Evolutionary conservation across 92 coral and sea anemone species (phyloP).

Genomic region (Siderastrea radians): DNA sequence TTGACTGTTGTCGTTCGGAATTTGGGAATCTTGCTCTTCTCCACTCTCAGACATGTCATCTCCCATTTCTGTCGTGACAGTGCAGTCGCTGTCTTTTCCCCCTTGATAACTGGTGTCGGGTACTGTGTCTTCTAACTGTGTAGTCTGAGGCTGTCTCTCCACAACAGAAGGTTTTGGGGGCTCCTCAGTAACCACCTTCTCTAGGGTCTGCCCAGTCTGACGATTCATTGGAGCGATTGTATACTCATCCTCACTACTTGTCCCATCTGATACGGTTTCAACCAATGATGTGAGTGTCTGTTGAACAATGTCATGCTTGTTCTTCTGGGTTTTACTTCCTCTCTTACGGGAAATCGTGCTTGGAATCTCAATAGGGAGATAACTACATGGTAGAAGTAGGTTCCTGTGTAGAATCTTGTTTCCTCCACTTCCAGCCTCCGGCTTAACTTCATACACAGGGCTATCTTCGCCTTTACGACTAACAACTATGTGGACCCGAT

Average conservation of each 20-base stretch:
- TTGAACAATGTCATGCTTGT: neutral
- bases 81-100: neutral
- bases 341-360: neutral
- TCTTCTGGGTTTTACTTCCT: neutral
- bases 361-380: conserved; percentile 33
- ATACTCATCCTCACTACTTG: conserved; percentile 22
- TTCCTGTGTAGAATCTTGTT: conserved; percentile 39
- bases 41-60: neutral
- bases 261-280: conserved; percentile 9
- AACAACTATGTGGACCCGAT: too few relatives aligned
- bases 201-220: conserved; percentile 14
- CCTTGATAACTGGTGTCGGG: neutral
- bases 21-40: neutral
- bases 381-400: conserved; percentile 51
- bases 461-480: too few relatives aligned
- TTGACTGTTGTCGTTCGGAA: neutral
- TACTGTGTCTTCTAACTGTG: neutral
- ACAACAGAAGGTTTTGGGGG: neutral
- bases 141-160: neutral
- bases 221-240: neutral
- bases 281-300: neutral
- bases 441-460: too few relatives aligned
- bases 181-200: conserved; percentile 15
- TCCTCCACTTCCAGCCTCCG: conserved; percentile 49
- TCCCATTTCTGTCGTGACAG: conserved; percentile 2